A percentile compares a stretch with the other conserved stretches of the same genome.
Conservation (phyloP, 2,888 invertebrate genomes). For the Anticlea derivata region DNA sequence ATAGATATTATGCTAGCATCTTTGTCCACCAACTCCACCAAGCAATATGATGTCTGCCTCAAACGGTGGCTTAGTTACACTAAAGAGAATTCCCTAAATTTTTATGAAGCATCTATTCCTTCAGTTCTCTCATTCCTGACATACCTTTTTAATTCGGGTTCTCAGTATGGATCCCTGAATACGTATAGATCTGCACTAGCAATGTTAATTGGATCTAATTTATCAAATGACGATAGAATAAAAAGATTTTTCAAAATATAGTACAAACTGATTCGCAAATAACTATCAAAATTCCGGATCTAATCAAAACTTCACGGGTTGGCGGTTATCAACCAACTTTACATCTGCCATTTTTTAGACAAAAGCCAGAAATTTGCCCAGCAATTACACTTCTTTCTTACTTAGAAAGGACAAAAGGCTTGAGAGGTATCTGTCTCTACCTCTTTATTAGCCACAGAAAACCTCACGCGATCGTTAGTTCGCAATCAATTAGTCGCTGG, state of each 20-base stretch:
- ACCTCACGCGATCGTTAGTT: background rate
- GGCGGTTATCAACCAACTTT: slow-evolving; percentile 3
- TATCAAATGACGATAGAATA: background rate
- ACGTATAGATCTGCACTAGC: slow-evolving; percentile 8
- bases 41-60: too few species aligned
- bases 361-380: slow-evolving; percentile 18
- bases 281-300: slow-evolving; percentile 2
- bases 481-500: slow-evolving; percentile 14
- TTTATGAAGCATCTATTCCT: slow-evolving; percentile 3
- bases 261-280: too few species aligned
- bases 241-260: slow-evolving; percentile 10
- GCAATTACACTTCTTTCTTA: slow-evolving; percentile 1
- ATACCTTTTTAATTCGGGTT: slow-evolving; percentile 1
- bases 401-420: background rate
- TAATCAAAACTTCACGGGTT: slow-evolving; percentile 13
- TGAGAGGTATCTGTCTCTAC: background rate
- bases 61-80: slow-evolving; percentile 10
- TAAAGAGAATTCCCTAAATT: background rate
- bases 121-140: slow-evolving; percentile 1
- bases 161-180: slow-evolving; percentile 7
- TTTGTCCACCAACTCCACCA: background rate
- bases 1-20: too few species aligned
- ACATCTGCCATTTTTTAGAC: slow-evolving; percentile 6
- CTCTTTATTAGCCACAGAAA: slow-evolving; percentile 1
- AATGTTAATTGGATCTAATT: background rate